Percentiles rank a stretch among this genome's conserved stretches.
phyloP scores from a whole-genome alignment of 2,797 vertebrate genomes.

The Varecia variegata region DNA sequence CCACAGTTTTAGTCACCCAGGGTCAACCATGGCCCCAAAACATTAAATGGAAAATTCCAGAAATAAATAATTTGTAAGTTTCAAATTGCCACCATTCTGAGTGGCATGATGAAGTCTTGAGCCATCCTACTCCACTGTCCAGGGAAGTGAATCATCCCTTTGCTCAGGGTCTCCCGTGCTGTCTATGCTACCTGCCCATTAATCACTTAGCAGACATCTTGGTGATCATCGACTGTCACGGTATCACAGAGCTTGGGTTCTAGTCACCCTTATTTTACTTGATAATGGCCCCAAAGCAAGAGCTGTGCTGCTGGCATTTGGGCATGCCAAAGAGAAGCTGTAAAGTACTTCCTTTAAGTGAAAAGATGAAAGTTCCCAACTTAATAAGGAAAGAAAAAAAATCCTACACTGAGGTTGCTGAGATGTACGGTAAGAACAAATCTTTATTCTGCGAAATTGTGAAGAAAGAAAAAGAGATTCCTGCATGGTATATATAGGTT shows the following conservation, averaged over 20 bases:
- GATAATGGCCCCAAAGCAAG: background rate
- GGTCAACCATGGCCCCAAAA: background rate
- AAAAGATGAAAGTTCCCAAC: background rate
- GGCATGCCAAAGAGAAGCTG: background rate
- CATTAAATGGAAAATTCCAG: background rate
- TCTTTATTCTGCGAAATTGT: background rate
- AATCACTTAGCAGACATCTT: background rate
- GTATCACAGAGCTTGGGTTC: background rate
- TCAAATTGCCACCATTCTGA: background rate
- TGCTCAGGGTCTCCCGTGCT: background rate
- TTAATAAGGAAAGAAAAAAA: background rate
- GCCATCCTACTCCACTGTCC: background rate
- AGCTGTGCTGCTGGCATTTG: background rate
- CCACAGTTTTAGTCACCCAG: background rate
- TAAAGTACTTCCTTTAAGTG: background rate
- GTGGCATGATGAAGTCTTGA: background rate
- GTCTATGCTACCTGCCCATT: background rate
- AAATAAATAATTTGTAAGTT: background rate
- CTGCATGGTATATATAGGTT: background rate
- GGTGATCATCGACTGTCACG: rapidly evolving
- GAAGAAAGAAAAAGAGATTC: background rate
- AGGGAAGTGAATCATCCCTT: background rate
- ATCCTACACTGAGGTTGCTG: background rate
- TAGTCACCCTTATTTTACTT: background rate
- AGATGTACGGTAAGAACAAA: background rate